Conservation (phyloP, 1,140 invertebrate genomes). For the Leptinotarsa lineolata region DNA sequence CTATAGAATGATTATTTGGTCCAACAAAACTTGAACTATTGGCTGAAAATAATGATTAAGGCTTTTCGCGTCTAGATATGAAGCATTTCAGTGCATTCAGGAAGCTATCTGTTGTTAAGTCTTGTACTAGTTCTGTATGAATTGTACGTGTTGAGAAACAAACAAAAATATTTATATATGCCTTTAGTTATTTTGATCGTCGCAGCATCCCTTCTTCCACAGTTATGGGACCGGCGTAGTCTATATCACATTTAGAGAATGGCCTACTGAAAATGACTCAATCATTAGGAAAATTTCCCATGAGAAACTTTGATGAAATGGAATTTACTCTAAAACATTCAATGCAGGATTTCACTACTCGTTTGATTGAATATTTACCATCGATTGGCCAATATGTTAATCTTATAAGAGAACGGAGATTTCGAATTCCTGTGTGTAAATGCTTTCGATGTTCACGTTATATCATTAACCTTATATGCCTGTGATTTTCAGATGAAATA, state of each 20-base stretch:
- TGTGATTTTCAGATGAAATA: slow-evolving; percentile 41
- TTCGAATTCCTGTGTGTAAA: slow-evolving; percentile 34
- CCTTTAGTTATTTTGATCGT: slow-evolving; percentile 17
- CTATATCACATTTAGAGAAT: slow-evolving; percentile 44
- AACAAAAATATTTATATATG: too few species aligned
- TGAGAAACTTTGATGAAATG: slow-evolving; percentile 36
- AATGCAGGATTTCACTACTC: slow-evolving; percentile 29
- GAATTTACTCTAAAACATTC: too few species aligned
- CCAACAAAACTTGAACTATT: slow-evolving; percentile 31
- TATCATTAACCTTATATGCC: slow-evolving; percentile 38
- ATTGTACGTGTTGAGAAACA: too few species aligned
- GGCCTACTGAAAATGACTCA: slow-evolving; percentile 42
- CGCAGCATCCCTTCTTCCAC: slow-evolving; percentile 25
- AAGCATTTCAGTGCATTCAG: too few species aligned
- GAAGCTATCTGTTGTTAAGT: slow-evolving; percentile 37
- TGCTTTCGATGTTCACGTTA: slow-evolving; percentile 33
- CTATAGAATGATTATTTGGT: slow-evolving; percentile 24
- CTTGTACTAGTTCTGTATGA: slow-evolving; percentile 36
- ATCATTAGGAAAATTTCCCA: slow-evolving; percentile 52
- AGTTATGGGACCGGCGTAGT: slow-evolving; percentile 38
- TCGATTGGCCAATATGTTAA: slow-evolving; percentile 39
- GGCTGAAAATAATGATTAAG: slow-evolving; percentile 38
- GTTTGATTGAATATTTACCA: slow-evolving; percentile 36
- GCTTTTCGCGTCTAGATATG: slow-evolving; percentile 42
- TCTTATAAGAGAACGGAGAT: slow-evolving; percentile 24